These are phyloP conservation scores for Drosophila pallidifrons DNA, from an alignment of 1,140 invertebrate genomes.

Conservation along the genomic window DNA sequence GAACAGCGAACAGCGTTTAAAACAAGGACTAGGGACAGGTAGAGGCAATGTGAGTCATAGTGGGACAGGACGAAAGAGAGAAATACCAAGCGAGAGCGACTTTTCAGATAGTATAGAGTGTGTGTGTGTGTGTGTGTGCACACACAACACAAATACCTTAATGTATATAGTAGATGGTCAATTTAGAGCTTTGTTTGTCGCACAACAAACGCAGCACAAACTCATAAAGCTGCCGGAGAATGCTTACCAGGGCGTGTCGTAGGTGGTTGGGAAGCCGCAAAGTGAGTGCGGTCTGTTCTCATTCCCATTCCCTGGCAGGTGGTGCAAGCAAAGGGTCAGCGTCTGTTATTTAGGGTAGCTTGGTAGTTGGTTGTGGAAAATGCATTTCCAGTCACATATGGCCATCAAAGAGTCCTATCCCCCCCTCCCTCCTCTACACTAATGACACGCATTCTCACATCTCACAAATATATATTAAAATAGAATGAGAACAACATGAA, in stretches of 20 bases:
- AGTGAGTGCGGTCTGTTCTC: constrained; percentile 44
- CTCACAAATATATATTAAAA: constrained; percentile 2
- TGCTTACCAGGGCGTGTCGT: constrained; percentile 69
- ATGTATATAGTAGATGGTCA: constrained; percentile 25
- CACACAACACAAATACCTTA: constrained; percentile 8
- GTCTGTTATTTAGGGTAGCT: constrained; percentile 69
- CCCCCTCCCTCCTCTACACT: constrained; percentile 42
- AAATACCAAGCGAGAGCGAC: constrained; percentile 14
- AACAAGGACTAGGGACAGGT: constrained; percentile 27
- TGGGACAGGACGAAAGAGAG: constrained; percentile 28
- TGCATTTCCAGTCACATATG: constrained; percentile 61
- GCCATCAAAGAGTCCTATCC: constrained; percentile 10
- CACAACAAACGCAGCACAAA: not conserved
- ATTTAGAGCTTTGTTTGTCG: constrained; percentile 39
- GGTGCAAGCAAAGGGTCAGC: constrained; percentile 58
- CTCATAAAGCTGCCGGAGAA: constrained; percentile 69
- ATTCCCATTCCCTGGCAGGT: constrained; percentile 37
- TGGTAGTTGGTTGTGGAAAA: constrained; percentile 47
- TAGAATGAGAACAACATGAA: constrained; percentile 13
- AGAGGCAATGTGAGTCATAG: constrained; percentile 10
- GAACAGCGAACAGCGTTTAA: not conserved
- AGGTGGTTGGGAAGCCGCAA: constrained; percentile 69
- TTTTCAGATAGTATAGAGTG: constrained; percentile 30
- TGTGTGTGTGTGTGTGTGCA: not conserved
- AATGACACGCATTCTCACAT: constrained; percentile 53